Evolutionary conservation across 2,797 vertebrate genomes (phyloP).

Genomic region (Protosalanx chinensis): DNA sequence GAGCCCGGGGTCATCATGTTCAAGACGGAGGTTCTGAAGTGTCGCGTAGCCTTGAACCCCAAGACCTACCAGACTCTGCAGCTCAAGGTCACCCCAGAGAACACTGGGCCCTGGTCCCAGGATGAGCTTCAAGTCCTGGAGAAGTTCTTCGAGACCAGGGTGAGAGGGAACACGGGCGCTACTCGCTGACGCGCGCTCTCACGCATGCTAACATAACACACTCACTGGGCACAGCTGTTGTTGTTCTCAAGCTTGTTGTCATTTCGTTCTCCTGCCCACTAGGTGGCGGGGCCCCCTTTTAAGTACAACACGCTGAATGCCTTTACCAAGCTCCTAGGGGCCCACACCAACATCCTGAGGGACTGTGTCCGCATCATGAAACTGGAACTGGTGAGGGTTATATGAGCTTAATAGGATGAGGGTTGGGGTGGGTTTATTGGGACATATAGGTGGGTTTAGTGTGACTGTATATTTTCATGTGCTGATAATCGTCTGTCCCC

Average conservation of each 20-base stretch:
- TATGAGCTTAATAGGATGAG: background rate
- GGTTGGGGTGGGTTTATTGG: background rate
- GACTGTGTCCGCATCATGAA: slow-evolving; percentile 99
- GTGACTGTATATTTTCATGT: background rate
- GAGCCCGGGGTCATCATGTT: slow-evolving; percentile 99
- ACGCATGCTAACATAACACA: background rate
- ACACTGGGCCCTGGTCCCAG: slow-evolving; percentile 93
- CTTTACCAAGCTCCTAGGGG: slow-evolving; percentile 95
- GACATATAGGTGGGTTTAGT: background rate
- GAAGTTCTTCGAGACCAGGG: slow-evolving; percentile 98
- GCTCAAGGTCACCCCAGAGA: slow-evolving; percentile 97
- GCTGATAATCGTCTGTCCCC: background rate
- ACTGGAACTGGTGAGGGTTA: slow-evolving; percentile 87
- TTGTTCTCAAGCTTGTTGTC: slow-evolving; percentile 1
- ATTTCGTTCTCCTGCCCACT: background rate
- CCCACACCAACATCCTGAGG: slow-evolving; percentile 93
- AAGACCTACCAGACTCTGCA: slow-evolving; percentile 98
- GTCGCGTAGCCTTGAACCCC: slow-evolving; percentile 95
- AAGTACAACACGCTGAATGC: slow-evolving; percentile 99
- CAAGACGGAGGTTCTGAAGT: slow-evolving; percentile 97
- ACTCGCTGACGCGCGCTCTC: background rate
- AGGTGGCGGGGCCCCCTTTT: slow-evolving; percentile 98
- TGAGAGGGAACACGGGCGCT: slow-evolving; percentile 54
- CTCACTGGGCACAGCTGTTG: background rate
- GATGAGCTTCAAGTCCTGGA: slow-evolving; percentile 97